These are phyloP conservation scores for Drosophila trapezifrons DNA, from an alignment of 1,140 invertebrate species.

Conservation along the genomic window DNA sequence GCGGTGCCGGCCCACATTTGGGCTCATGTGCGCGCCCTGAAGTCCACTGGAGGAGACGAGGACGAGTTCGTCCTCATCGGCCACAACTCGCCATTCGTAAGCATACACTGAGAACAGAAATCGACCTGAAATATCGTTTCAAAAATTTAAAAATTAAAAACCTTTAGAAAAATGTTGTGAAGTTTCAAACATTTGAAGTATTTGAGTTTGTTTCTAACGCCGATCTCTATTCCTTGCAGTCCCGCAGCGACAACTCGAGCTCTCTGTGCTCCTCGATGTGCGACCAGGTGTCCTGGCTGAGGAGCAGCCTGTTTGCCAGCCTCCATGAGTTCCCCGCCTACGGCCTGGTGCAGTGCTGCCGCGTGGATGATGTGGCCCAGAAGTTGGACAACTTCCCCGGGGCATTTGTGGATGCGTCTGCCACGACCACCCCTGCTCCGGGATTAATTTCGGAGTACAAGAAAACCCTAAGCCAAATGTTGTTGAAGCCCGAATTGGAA, in stretches of 20 bases:
- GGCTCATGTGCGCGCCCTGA: slow-evolving; percentile 44
- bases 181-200: too few species aligned
- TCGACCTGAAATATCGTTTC: too few species aligned
- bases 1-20: slow-evolving; percentile 50
- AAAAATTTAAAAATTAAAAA: too few species aligned
- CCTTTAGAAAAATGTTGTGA: too few species aligned
- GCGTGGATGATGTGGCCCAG: slow-evolving; percentile 43
- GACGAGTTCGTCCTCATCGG: slow-evolving; percentile 56
- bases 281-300: slow-evolving; percentile 52
- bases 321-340: slow-evolving; percentile 29
- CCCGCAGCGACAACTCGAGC: neutral
- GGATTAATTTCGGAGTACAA: neutral
- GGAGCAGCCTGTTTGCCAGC: slow-evolving; percentile 27
- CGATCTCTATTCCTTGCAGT: slow-evolving; percentile 6
- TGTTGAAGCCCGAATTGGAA: too few species aligned
- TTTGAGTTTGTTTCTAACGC: too few species aligned
- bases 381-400: slow-evolving; percentile 56
- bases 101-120: neutral
- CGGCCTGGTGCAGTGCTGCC: slow-evolving; percentile 53
- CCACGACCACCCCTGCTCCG: neutral
- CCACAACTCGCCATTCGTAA: slow-evolving; percentile 55
- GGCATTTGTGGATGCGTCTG: neutral
- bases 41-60: neutral
- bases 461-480: too few species aligned
- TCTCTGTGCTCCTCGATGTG: slow-evolving; percentile 49